phyloP scores from a whole-genome alignment of 1,140 invertebrate genomes.

The Aporrectodea caliginosa region DNA sequence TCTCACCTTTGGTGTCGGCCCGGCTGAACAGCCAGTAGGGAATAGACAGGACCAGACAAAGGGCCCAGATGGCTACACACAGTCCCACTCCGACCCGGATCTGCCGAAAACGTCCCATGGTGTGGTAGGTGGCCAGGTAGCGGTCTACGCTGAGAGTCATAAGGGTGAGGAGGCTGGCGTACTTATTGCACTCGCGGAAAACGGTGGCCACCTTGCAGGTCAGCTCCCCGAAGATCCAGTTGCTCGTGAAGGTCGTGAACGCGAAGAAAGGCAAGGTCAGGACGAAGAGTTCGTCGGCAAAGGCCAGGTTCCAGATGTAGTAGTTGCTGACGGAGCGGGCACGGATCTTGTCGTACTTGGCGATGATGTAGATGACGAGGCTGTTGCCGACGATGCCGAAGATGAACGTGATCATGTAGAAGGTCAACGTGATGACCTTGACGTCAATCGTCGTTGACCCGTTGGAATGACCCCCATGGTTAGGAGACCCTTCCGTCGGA shows the following conservation, averaged over 20 bases:
- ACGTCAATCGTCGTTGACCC: neutral
- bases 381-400: neutral
- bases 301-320: slow-evolving; percentile 25
- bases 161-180: neutral
- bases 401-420: neutral
- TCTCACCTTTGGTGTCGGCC: neutral
- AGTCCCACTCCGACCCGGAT: neutral
- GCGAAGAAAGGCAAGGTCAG: slow-evolving; percentile 11
- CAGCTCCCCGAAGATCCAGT: slow-evolving; percentile 12
- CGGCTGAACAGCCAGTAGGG: slow-evolving; percentile 8
- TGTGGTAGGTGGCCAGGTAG: slow-evolving; percentile 6
- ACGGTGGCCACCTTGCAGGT: slow-evolving; percentile 1
- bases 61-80: slow-evolving; percentile 6
- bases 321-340: neutral
- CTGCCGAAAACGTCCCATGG: neutral
- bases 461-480: neutral
- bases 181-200: slow-evolving; percentile 7
- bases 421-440: neutral
- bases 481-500: neutral
- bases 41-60: neutral
- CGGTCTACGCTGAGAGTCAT: slow-evolving; percentile 12
- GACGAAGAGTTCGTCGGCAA: slow-evolving; percentile 21
- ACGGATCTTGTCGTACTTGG: neutral
- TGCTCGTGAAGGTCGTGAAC: slow-evolving; percentile 14
- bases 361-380: neutral